phyloP scores from a whole-genome alignment of 30 jellyfish, hydroid and myxozoan genomes.

The Rhopilema esculentum region DNA sequence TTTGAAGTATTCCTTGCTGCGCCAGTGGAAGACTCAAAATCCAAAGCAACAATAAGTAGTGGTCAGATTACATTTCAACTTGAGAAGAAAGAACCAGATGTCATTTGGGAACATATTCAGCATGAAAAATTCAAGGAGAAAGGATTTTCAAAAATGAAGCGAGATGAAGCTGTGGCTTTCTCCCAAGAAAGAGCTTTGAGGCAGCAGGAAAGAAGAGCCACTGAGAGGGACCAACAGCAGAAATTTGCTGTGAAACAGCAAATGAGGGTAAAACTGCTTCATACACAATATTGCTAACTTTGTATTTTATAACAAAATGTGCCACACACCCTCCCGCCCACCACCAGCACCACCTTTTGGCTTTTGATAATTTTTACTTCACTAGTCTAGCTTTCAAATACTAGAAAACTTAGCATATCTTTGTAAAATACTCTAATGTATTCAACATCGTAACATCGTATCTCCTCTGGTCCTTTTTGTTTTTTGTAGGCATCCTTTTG shows the following conservation, averaged over 20 bases:
- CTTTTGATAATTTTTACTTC: too few relatives aligned
- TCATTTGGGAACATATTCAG: constrained; percentile 58
- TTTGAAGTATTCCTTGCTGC: constrained; percentile 77
- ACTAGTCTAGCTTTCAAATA: too few relatives aligned
- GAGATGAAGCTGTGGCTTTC: constrained; percentile 67
- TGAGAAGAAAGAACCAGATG: constrained; percentile 50
- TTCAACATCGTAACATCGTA: too few relatives aligned
- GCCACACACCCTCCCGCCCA: background rate
- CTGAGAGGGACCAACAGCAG: constrained; percentile 67
- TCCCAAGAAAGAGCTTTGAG: constrained; percentile 68
- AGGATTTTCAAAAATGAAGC: constrained; percentile 31
- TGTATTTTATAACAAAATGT: background rate
- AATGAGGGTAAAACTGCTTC: constrained; percentile 54
- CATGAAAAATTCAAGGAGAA: constrained; percentile 65
- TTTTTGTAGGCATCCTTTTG: too few relatives aligned
- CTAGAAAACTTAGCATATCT: too few relatives aligned
- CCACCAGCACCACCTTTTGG: too few relatives aligned
- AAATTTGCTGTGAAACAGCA: constrained; percentile 83
- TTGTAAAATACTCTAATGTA: too few relatives aligned
- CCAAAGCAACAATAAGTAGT: constrained; percentile 81
- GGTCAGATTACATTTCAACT: constrained; percentile 75
- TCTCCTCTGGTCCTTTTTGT: too few relatives aligned
- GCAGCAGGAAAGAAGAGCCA: constrained; percentile 31
- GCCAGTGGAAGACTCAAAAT: constrained; percentile 67
- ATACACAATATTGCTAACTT: background rate